Evolutionary conservation across 2,888 invertebrate species (phyloP), one percentile per base, ranked within the genome.

Genomic region (Erebia palarica): DNA sequence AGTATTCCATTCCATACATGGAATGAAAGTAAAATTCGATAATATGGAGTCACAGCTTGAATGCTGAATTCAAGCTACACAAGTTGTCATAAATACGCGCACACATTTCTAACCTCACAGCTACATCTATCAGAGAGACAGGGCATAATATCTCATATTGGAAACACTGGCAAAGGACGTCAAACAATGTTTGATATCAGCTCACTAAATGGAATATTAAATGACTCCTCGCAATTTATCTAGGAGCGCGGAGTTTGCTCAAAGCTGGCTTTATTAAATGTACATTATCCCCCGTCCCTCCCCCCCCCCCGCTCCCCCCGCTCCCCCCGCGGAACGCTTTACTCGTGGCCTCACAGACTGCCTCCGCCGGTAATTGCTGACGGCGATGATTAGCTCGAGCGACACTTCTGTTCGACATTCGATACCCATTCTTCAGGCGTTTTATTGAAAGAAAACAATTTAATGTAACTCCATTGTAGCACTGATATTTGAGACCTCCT

Each of bases 181-280:
- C 44, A 70, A 70, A 71, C 58, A 70, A 70, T 76, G 75, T 76
- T 73, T 67, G 65, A 74, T 65, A 74, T 72, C 68, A 44, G 68
- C 64, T 64, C 18, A 59, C 67, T 68, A 72, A 72, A 73, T 69
- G 65, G 69, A 73, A 72, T 72, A 75, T 75, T 72, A 73, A 75
- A 75, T 71, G 74, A 73, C 68, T 72, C 53, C 65, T 61, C 68
- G 70, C 73, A 71, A 73, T 71, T 70, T 72, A 71, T 71, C 73
- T 65, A 66, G 57, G 58, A 76, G 71, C 64, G 47, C 11, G 44
- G 11, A 42, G 69, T 75, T 71, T 67, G 64, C 68, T 75, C 75
- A 71, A 72, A 75, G 74, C 64, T 49, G 57, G 67, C 69, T 74
- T 71, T 71, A 77, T 78, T 74, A 75, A 77, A 75, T 73, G 75